Percentiles rank a stretch among this genome's conserved stretches.
Conservation (phyloP, 2,888 invertebrate genomes). For the Nomada fabriciana region DNA sequence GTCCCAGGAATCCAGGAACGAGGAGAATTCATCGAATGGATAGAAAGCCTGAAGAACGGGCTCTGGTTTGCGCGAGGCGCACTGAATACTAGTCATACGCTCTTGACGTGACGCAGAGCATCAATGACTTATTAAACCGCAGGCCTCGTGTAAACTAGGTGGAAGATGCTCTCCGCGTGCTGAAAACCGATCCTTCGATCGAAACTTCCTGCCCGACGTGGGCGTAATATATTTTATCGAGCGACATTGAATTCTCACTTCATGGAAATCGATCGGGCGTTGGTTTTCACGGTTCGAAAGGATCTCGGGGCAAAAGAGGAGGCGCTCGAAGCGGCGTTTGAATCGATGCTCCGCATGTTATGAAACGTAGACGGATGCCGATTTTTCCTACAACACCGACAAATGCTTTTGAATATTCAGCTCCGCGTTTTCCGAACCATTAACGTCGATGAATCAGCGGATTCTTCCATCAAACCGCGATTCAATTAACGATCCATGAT, state of each 20-base stretch:
- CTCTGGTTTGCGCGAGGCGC: constrained; percentile 36
- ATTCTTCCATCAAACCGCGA: constrained; percentile 38
- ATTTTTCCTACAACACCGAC: constrained; percentile 5
- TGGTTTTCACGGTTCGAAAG: constrained; percentile 34
- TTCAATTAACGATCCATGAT: constrained; percentile 32
- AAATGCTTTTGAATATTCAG: background rate
- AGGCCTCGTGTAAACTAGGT: background rate
- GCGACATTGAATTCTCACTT: constrained; percentile 35
- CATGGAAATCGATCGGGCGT: constrained; percentile 2
- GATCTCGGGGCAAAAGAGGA: background rate
- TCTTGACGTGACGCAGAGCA: constrained; percentile 42
- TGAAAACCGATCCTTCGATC: too few species aligned
- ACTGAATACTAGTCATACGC: constrained; percentile 31
- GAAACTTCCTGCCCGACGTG: background rate
- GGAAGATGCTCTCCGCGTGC: too few species aligned
- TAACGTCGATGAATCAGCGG: constrained; percentile 38
- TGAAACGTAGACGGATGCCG: background rate
- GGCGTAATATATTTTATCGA: background rate
- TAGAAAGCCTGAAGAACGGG: constrained; percentile 62
- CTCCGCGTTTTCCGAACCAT: background rate
- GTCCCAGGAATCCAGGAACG: constrained; percentile 52
- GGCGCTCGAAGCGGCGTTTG: background rate
- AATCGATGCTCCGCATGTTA: constrained; percentile 4
- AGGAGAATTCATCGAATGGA: constrained; percentile 65
- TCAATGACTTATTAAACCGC: constrained; percentile 55